These are phyloP conservation scores for Tachypleus tridentatus DNA, from an alignment of 1,140 invertebrate species.

Conservation along the genomic window DNA sequence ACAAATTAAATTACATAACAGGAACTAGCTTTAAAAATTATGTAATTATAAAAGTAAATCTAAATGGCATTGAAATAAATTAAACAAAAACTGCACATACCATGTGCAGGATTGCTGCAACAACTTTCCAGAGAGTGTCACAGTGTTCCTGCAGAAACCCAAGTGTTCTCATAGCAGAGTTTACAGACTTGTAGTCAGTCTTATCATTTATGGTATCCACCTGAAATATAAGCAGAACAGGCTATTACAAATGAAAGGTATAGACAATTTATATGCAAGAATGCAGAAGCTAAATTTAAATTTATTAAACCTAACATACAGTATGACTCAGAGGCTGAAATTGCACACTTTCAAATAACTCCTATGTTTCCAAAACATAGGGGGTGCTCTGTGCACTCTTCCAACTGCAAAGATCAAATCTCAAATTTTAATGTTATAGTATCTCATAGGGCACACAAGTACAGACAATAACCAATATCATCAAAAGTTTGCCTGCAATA, in stretches of 20 bases:
- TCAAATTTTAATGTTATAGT: too few species aligned
- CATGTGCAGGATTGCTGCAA: slow-evolving; percentile 79
- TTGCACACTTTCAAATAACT: too few species aligned
- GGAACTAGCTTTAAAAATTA: too few species aligned
- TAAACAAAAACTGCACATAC: slow-evolving; percentile 42
- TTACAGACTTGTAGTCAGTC: slow-evolving; percentile 52
- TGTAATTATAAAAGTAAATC: too few species aligned
- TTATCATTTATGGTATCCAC: slow-evolving; percentile 24
- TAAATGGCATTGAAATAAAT: slow-evolving; percentile 32
- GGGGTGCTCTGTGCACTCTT: too few species aligned
- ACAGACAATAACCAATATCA: too few species aligned
- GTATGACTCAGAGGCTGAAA: too few species aligned
- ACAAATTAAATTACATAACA: too few species aligned
- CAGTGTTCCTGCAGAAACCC: slow-evolving; percentile 63
- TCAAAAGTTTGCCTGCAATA: too few species aligned
- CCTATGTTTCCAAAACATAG: too few species aligned
- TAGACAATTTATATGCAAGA: not conserved
- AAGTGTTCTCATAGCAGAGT: slow-evolving; percentile 68
- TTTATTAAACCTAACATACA: not conserved
- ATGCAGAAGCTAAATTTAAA: slow-evolving; percentile 3
- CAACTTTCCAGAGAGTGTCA: slow-evolving; percentile 78
- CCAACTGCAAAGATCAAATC: too few species aligned
- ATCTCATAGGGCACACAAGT: too few species aligned
- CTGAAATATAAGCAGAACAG: slow-evolving; percentile 1
- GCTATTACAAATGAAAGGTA: not conserved